A percentile compares a stretch with the other conserved stretches of the same genome.
These are phyloP conservation scores for Thripadectes ignobilis DNA, from an alignment of 2,797 vertebrate genomes.

Conservation along the genomic window DNA sequence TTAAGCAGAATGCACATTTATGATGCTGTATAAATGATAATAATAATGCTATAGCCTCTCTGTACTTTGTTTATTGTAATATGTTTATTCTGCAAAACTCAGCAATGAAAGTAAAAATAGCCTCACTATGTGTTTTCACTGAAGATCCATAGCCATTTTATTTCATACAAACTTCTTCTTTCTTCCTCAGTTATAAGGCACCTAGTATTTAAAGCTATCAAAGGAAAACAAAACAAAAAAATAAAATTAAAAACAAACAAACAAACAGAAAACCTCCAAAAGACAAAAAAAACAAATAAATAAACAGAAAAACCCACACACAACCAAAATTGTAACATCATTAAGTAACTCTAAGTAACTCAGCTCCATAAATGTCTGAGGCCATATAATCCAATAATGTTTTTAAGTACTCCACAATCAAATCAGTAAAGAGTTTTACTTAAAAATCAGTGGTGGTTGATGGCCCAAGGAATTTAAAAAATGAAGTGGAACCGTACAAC, in stretches of 20 bases:
- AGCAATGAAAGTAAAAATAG: constrained; percentile 50
- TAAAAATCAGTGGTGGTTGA: neutral
- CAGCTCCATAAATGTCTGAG: neutral
- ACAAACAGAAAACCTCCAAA: neutral
- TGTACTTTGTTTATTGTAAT: constrained; percentile 54
- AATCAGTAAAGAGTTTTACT: neutral
- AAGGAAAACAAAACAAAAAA: neutral
- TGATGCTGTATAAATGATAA: constrained; percentile 45
- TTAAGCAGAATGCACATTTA: constrained; percentile 62
- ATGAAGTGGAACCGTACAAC: neutral
- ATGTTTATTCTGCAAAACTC: constrained; percentile 61
- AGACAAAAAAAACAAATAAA: too few relatives aligned
- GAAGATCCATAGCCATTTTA: constrained; percentile 18
- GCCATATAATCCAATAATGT: neutral
- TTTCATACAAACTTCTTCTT: neutral
- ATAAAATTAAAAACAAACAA: neutral
- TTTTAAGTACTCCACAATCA: neutral
- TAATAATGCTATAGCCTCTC: constrained; percentile 45
- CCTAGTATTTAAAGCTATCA: constrained; percentile 8
- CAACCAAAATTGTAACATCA: neutral
- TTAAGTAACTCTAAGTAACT: neutral
- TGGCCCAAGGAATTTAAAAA: neutral
- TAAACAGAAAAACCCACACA: neutral
- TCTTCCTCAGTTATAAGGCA: neutral
- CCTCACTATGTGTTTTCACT: neutral